Percentiles rank a stretch among this genome's conserved stretches.
phyloP scores from a whole-genome alignment of 1,140 invertebrate species.

The Solen grandis region DNA sequence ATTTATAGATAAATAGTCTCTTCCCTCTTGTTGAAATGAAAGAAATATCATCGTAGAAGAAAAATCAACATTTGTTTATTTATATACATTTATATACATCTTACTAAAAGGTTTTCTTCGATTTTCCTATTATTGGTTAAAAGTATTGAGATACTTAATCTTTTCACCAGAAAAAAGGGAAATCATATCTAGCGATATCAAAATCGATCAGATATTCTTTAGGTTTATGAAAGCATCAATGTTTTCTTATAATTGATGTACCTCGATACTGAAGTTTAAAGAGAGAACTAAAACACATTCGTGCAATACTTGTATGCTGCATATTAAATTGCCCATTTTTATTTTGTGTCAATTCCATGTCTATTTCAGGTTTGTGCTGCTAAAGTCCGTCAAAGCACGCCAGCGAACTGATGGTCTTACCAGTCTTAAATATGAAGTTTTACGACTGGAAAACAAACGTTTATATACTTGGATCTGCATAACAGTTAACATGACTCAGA shows the following conservation, averaged over 20 bases:
- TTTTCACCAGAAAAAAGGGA: background rate
- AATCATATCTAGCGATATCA: background rate
- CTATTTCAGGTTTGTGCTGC: slow-evolving; percentile 20
- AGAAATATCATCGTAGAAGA: too few species aligned
- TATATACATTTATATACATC: too few species aligned
- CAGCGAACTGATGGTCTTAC: slow-evolving; percentile 23
- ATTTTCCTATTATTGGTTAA: too few species aligned
- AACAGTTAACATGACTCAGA: slow-evolving; percentile 28
- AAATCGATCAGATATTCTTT: background rate
- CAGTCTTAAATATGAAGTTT: slow-evolving; percentile 32
- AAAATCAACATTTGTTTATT: too few species aligned
- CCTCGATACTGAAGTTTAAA: background rate
- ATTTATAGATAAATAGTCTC: too few species aligned
- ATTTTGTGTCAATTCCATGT: background rate
- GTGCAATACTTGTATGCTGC: background rate
- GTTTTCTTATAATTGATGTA: background rate
- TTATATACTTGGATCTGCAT: slow-evolving; percentile 45
- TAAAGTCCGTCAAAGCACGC: slow-evolving; percentile 28
- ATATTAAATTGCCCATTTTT: background rate
- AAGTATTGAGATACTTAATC: too few species aligned
- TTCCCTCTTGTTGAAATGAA: too few species aligned
- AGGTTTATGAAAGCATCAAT: background rate
- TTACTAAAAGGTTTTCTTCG: too few species aligned
- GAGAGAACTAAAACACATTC: background rate
- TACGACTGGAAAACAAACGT: slow-evolving; percentile 8